Evolutionary conservation across 1,140 invertebrate species (phyloP).

Genomic region (Galendromus occidentalis): DNA sequence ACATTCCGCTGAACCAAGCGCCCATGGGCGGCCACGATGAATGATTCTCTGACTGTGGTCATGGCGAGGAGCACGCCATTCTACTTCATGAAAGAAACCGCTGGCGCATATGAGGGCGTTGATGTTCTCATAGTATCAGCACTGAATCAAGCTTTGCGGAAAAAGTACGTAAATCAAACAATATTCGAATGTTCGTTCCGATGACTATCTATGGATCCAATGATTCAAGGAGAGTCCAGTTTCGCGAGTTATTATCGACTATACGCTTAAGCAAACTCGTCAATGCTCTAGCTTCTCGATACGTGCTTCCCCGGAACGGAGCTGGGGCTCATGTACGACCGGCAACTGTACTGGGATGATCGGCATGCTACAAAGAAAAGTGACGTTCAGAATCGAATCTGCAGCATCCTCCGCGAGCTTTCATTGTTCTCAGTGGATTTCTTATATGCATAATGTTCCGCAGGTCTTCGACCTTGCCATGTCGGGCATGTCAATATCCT

Average conservation of each 20-base stretch:
- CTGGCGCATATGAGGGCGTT: not conserved
- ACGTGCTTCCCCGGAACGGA: not conserved
- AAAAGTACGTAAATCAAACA: not conserved
- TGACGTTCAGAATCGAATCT: not conserved
- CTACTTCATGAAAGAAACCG: not conserved
- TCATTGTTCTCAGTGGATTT: too few species aligned
- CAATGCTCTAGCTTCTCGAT: not conserved
- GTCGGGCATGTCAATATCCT: slow-evolving; percentile 3
- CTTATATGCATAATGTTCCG: too few species aligned
- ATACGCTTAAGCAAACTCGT: not conserved
- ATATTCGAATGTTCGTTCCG: too few species aligned
- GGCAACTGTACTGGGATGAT: not conserved
- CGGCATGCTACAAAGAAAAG: slow-evolving; percentile 1
- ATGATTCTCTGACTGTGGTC: not conserved
- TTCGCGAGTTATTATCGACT: not conserved
- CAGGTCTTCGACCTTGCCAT: not conserved
- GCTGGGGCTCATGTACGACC: not conserved
- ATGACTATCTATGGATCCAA: too few species aligned
- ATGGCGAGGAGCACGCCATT: not conserved
- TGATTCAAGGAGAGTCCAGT: too few species aligned
- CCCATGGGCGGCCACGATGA: too few species aligned
- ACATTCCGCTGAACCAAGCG: too few species aligned
- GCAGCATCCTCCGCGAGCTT: not conserved
- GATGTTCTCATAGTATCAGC: not conserved
- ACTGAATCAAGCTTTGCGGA: not conserved